phyloP scores from a whole-genome alignment of 2,888 invertebrate species.

The Neoaliturus tenellus region DNA sequence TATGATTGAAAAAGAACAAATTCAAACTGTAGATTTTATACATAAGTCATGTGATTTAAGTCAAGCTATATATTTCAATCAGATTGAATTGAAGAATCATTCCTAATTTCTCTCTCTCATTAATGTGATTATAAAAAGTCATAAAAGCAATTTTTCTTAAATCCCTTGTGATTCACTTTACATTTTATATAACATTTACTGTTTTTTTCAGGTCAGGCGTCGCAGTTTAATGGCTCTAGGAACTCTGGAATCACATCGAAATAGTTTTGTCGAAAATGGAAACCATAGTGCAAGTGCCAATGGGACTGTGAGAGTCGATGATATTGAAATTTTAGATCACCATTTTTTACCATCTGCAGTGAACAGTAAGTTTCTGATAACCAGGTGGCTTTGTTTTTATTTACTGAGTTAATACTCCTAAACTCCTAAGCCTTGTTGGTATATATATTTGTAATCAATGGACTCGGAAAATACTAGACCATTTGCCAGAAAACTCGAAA shows the following conservation, averaged over 20 bases:
- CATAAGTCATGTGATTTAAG: too few relatives aligned
- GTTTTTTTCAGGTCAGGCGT: constrained; percentile 62
- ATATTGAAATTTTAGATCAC: background rate
- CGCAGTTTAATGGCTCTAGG: constrained; percentile 66
- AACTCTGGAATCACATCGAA: constrained; percentile 64
- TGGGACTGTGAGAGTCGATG: constrained; percentile 25
- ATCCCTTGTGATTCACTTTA: background rate
- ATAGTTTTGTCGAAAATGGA: constrained; percentile 62
- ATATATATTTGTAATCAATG: too few relatives aligned
- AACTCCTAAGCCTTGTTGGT: too few relatives aligned
- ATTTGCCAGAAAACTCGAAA: too few relatives aligned
- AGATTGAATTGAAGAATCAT: too few relatives aligned
- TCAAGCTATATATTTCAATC: too few relatives aligned
- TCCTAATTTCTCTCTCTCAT: constrained; percentile 17
- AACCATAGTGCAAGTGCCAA: constrained; percentile 42
- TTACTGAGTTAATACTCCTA: too few relatives aligned
- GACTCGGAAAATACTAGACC: too few relatives aligned
- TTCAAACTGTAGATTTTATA: too few relatives aligned
- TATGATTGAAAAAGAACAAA: too few relatives aligned
- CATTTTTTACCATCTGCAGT: background rate
- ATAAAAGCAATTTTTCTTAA: too few relatives aligned
- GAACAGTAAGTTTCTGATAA: constrained; percentile 28
- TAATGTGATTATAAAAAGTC: background rate
- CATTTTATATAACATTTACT: background rate
- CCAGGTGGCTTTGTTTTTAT: too few relatives aligned